Percentiles rank a stretch among this genome's conserved stretches.
These are phyloP conservation scores for Dinothrombium tinctorium DNA, from an alignment of 1,140 invertebrate genomes.

Conservation along the genomic window DNA sequence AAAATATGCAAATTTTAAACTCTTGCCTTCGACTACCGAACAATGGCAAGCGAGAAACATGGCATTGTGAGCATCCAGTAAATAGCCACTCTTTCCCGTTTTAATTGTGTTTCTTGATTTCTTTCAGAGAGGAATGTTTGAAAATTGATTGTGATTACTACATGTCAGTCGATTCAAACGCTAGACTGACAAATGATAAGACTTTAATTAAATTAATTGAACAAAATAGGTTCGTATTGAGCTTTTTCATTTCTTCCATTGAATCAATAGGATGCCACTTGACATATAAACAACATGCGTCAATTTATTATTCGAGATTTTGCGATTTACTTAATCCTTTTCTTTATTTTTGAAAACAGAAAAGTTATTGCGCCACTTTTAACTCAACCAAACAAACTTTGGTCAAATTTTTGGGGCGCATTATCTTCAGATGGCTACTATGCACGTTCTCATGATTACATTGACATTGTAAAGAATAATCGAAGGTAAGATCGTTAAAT, in stretches of 20 bases:
- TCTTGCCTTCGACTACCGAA: constrained; percentile 36
- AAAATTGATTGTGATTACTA: constrained; percentile 53
- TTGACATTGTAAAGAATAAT: constrained; percentile 68
- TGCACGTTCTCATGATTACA: constrained; percentile 77
- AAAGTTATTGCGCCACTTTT: constrained; percentile 67
- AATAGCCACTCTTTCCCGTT: constrained; percentile 3
- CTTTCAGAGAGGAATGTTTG: constrained; percentile 46
- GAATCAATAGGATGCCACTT: background rate
- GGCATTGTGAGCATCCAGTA: constrained; percentile 42
- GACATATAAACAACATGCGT: background rate
- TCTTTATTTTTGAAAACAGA: constrained; percentile 7
- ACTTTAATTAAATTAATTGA: constrained; percentile 52
- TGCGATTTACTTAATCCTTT: background rate
- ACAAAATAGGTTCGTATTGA: constrained; percentile 31
- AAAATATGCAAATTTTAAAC: constrained; percentile 34
- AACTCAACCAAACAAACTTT: constrained; percentile 47
- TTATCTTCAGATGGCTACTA: constrained; percentile 71
- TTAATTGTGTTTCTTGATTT: constrained; percentile 7
- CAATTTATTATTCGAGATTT: background rate
- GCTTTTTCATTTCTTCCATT: background rate
- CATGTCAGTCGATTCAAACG: constrained; percentile 58
- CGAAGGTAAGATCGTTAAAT: constrained; percentile 42
- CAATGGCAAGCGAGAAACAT: constrained; percentile 53
- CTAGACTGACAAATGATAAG: constrained; percentile 52
- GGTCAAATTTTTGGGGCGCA: constrained; percentile 99